Evolutionary conservation across 2,113 vertebrate species (phyloP).

Genomic region (Cryptotis parvus): DNA sequence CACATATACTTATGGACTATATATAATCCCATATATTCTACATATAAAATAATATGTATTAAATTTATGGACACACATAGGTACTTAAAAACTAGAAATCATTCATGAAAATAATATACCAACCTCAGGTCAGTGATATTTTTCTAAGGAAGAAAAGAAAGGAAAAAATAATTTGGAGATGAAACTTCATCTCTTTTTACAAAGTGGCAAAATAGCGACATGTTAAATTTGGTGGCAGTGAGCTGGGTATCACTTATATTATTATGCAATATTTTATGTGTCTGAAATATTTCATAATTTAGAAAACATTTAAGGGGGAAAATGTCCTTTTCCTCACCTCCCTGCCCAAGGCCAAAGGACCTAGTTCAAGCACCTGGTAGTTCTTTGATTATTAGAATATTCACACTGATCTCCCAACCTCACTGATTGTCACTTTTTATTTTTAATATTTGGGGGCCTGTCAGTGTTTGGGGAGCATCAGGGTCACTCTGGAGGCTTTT

Average conservation of each 20-base stretch:
- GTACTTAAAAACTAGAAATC: background rate
- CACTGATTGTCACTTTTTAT: too few species aligned
- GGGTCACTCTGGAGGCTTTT: too few species aligned
- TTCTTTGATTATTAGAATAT: background rate
- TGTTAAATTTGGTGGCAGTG: background rate
- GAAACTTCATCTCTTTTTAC: background rate
- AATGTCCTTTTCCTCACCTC: background rate
- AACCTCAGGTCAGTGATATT: background rate
- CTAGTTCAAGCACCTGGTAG: background rate
- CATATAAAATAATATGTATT: too few species aligned
- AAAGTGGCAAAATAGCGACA: slow-evolving; percentile 8
- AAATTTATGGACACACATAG: background rate
- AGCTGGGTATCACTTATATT: background rate
- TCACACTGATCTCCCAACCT: background rate
- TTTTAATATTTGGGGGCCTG: too few species aligned
- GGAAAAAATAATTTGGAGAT: background rate
- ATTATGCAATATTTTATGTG: background rate
- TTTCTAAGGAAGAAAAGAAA: background rate
- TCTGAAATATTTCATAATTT: slow-evolving; percentile 20
- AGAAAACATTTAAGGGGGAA: background rate
- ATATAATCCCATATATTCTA: background rate
- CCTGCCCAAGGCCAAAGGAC: background rate
- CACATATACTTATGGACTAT: too few species aligned
- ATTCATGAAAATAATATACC: background rate
- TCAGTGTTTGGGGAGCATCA: too few species aligned